These are phyloP conservation scores for Apamea anceps DNA, from an alignment of 2,888 invertebrate genomes.

Conservation along the genomic window DNA sequence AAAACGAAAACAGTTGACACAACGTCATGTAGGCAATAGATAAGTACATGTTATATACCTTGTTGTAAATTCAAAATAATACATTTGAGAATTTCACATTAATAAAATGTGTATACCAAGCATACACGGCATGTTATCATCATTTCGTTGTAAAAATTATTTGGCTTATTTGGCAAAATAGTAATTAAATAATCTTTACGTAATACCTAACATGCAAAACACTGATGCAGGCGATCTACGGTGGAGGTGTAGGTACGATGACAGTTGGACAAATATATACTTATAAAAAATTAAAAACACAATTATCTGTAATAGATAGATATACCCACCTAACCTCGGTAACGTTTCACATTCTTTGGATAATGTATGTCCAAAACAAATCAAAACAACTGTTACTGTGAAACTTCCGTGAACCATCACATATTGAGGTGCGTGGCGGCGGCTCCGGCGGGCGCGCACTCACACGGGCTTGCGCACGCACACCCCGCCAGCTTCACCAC, in stretches of 20 bases:
- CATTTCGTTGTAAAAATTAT: background rate
- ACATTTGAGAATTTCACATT: conserved; percentile 66
- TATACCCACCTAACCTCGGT: conserved; percentile 25
- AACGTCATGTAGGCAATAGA: background rate
- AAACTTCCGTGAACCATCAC: conserved; percentile 68
- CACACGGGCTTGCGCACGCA: conserved; percentile 62
- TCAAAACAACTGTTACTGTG: conserved; percentile 68
- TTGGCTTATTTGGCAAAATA: background rate
- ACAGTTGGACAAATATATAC: background rate
- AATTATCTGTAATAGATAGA: conserved; percentile 1
- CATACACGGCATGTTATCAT: background rate
- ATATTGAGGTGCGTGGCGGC: conserved; percentile 41
- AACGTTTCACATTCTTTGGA: conserved; percentile 56
- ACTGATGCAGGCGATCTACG: background rate
- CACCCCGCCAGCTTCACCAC: conserved; percentile 70
- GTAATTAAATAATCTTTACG: background rate
- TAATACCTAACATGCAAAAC: conserved; percentile 17
- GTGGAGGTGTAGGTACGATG: background rate
- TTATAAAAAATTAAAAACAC: background rate
- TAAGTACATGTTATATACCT: background rate
- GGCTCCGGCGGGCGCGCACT: conserved; percentile 49
- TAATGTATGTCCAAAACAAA: conserved; percentile 70
- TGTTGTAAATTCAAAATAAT: background rate
- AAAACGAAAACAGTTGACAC: background rate
- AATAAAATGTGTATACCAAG: conserved; percentile 16